Evolutionary conservation across 2,888 invertebrate genomes (phyloP).

Genomic region (Hyposoter didymator): DNA sequence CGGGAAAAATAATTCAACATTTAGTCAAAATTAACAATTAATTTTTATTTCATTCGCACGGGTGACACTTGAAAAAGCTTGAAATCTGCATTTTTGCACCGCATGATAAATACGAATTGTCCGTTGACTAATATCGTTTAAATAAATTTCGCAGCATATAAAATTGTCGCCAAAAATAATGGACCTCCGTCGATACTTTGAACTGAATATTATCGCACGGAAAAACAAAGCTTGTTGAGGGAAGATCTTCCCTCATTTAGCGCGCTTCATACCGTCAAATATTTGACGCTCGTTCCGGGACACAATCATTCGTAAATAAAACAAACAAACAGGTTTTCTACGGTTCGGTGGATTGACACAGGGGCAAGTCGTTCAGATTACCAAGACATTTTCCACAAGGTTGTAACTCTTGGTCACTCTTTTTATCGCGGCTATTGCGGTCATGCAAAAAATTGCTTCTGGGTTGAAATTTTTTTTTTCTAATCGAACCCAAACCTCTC

Average conservation of each 20-base stretch:
- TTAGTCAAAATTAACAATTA: neutral
- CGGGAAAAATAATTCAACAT: neutral
- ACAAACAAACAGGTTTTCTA: conserved; percentile 41
- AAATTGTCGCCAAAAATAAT: neutral
- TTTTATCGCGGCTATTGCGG: conserved; percentile 59
- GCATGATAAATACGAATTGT: conserved; percentile 39
- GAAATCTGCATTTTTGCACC: neutral
- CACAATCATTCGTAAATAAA: conserved; percentile 54
- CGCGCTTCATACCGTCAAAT: conserved; percentile 59
- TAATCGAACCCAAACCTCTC: conserved; percentile 7
- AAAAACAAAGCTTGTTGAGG: conserved; percentile 79
- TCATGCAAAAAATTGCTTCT: conserved; percentile 59
- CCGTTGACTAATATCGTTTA: neutral
- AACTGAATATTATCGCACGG: conserved; percentile 62
- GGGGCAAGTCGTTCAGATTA: conserved; percentile 58
- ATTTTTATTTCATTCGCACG: conserved; percentile 39
- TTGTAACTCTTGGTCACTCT: conserved; percentile 52
- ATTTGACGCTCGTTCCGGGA: conserved; percentile 35
- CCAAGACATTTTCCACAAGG: conserved; percentile 56
- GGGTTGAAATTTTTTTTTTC: conserved; percentile 21
- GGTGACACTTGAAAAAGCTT: neutral
- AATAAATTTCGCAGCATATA: conserved; percentile 29
- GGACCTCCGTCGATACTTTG: conserved; percentile 25
- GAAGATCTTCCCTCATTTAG: conserved; percentile 66
- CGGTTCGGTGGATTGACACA: conserved; percentile 65